Conservation (phyloP, 2,113 vertebrate genomes). For the Chaetodon trifascialis region DNA sequence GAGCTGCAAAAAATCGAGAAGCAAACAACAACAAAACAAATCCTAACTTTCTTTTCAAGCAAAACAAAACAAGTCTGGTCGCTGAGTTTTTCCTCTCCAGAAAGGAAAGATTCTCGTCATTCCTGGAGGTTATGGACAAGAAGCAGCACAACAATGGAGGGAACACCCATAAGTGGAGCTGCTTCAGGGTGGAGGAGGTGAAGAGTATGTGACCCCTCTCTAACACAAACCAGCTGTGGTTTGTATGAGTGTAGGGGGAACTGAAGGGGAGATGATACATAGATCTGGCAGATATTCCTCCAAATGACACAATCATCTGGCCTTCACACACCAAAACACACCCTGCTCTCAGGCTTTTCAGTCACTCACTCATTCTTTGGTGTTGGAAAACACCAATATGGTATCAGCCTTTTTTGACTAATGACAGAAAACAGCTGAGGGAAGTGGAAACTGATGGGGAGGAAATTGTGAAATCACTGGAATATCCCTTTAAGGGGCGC, state of each 20-base stretch:
- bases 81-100: conserved; percentile 54
- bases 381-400: conserved; percentile 30
- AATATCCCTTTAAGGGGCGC: conserved; percentile 62
- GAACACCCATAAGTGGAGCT: conserved; percentile 82
- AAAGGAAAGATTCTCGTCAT: conserved; percentile 74
- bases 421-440: conserved; percentile 59
- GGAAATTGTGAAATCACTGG: conserved; percentile 62
- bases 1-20: conserved; percentile 11
- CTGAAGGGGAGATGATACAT: conserved; percentile 53
- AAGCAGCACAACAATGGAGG: conserved; percentile 81
- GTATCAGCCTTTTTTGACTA: neutral
- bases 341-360: conserved; percentile 52
- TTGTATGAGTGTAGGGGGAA: conserved; percentile 46
- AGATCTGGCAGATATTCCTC: conserved; percentile 59
- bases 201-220: conserved; percentile 79
- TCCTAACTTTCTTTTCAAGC: conserved; percentile 20
- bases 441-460: conserved; percentile 39
- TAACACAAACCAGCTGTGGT: conserved; percentile 83
- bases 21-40: neutral
- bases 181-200: conserved; percentile 82
- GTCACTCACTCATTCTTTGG: conserved; percentile 17
- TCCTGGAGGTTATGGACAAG: conserved; percentile 78
- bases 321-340: conserved; percentile 52
- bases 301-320: conserved; percentile 73
- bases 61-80: conserved; percentile 42